These are phyloP conservation scores for Brachylomia viminalis DNA, from an alignment of 2,888 invertebrate genomes.

Conservation along the genomic window DNA sequence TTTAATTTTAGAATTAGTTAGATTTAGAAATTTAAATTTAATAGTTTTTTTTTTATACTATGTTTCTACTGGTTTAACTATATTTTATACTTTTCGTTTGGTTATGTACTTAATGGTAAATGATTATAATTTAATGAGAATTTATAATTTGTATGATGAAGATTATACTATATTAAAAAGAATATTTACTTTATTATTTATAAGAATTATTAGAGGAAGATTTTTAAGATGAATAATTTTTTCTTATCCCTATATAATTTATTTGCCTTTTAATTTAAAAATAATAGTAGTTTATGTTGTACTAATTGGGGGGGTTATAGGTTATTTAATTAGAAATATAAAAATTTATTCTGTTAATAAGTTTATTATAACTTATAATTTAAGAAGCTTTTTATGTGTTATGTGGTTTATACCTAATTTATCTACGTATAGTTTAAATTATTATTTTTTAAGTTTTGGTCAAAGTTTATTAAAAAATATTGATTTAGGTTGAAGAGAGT, in stretches of 20 bases:
- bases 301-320: slow-evolving; percentile 82
- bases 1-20: slow-evolving; percentile 91
- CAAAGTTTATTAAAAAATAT: slow-evolving; percentile 82
- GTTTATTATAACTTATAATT: slow-evolving; percentile 79
- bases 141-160: slow-evolving; percentile 88
- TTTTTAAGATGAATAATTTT: slow-evolving; percentile 90
- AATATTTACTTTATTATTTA: slow-evolving; percentile 87
- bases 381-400: slow-evolving; percentile 78
- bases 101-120: slow-evolving; percentile 89
- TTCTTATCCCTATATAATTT: slow-evolving; percentile 88
- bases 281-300: slow-evolving; percentile 89
- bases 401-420: slow-evolving; percentile 91
- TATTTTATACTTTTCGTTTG: slow-evolving; percentile 90
- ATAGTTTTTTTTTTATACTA: slow-evolving; percentile 89
- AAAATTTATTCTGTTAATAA: slow-evolving; percentile 84
- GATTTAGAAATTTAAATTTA: slow-evolving; percentile 89
- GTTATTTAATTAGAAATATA: slow-evolving; percentile 85
- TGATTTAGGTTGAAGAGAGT: slow-evolving; percentile 88
- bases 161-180: slow-evolving; percentile 87
- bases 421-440: slow-evolving; percentile 85
- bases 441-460: slow-evolving; percentile 84
- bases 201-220: slow-evolving; percentile 89
- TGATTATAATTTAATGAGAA: slow-evolving; percentile 84
- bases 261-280: slow-evolving; percentile 88
- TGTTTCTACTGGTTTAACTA: slow-evolving; percentile 91